Percentiles rank a stretch among this genome's conserved stretches.
Conservation (phyloP, 2,888 invertebrate genomes). For the Acronicta psi region DNA sequence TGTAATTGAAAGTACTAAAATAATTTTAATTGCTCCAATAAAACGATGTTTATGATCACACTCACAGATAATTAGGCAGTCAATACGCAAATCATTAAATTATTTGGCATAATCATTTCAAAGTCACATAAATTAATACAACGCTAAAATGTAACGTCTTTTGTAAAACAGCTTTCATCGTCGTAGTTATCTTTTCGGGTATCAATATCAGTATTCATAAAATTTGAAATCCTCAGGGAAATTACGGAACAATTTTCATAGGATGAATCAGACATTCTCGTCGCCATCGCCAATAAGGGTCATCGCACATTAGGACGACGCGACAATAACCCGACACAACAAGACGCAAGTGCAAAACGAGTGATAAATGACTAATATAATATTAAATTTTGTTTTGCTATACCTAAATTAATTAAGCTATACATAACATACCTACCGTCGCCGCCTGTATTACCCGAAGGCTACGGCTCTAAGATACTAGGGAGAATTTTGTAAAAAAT, state of each 20-base stretch:
- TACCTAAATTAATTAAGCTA: too few relatives aligned
- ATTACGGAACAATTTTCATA: slow-evolving; percentile 26
- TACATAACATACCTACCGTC: too few relatives aligned
- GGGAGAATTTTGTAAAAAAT: too few relatives aligned
- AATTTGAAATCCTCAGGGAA: slow-evolving; percentile 27
- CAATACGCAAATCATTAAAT: slow-evolving; percentile 1
- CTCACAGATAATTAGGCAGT: too few relatives aligned
- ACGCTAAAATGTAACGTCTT: slow-evolving; percentile 17
- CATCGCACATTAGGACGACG: neutral
- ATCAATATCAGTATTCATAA: slow-evolving; percentile 28
- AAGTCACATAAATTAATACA: slow-evolving; percentile 5
- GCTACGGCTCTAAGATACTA: too few relatives aligned
- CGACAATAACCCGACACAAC: neutral
- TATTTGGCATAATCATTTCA: neutral
- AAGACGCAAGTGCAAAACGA: too few relatives aligned
- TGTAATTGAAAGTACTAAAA: too few relatives aligned
- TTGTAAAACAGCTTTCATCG: slow-evolving; percentile 11
- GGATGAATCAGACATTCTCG: slow-evolving; percentile 12
- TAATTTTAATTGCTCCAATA: too few relatives aligned
- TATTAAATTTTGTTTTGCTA: too few relatives aligned
- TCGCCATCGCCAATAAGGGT: slow-evolving; percentile 8
- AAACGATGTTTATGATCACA: too few relatives aligned
- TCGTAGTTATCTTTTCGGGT: slow-evolving; percentile 15
- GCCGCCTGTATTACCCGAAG: too few relatives aligned
- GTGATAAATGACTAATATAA: too few relatives aligned